A percentile compares a stretch with the other conserved stretches of the same genome.
Evolutionary conservation across 2,113 vertebrate species (phyloP).

Genomic region (Nesoenas mayeri): DNA sequence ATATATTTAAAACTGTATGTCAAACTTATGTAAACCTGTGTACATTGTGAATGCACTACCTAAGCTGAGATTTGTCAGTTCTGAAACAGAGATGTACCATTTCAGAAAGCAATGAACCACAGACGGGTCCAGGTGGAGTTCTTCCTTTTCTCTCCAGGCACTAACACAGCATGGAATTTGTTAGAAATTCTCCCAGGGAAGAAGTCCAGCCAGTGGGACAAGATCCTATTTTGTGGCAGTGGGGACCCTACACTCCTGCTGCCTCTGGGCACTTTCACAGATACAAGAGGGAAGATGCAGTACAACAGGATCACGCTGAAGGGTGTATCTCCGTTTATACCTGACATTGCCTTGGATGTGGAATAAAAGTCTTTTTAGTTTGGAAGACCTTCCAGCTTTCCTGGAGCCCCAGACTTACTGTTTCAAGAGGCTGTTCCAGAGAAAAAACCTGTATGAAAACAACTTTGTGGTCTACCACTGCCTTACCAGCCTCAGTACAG

Average conservation of each 20-base stretch:
- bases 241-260: not conserved
- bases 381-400: not conserved
- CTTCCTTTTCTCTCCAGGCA: not conserved
- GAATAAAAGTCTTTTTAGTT: not conserved
- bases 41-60: not conserved
- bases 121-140: not conserved
- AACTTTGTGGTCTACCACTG: not conserved
- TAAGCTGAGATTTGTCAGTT: not conserved
- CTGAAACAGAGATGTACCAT: not conserved
- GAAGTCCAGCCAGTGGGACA: not conserved
- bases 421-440: not conserved
- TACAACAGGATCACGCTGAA: not conserved
- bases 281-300: not conserved
- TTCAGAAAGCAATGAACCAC: constrained; percentile 38
- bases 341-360: not conserved
- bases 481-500: not conserved
- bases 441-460: not conserved
- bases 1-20: constrained; percentile 22
- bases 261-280: not conserved
- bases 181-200: not conserved
- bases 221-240: not conserved
- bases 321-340: not conserved
- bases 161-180: not conserved
- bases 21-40: not conserved
- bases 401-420: not conserved